Evolutionary conservation across 2,797 vertebrate genomes (phyloP), one percentile per base, ranked within the genome.

Genomic region (Hoplostethus atlanticus): DNA sequence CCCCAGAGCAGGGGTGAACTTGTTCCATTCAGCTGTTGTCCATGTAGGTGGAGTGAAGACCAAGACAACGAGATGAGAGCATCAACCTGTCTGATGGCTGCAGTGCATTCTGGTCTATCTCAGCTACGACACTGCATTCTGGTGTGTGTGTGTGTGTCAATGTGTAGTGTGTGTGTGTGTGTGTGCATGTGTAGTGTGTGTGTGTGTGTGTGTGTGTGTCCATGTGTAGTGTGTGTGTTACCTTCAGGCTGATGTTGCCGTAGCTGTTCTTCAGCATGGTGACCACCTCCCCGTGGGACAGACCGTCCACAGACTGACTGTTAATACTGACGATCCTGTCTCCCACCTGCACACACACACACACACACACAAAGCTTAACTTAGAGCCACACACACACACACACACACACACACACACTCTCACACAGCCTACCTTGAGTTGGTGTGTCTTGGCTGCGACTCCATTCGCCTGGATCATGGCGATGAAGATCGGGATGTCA

Each of bases 291-390:
- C 94, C 87, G 46, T 99, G 98, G 58, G 96, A 94, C 91, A 96
- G 90, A 71, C 94, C 95, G 64, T 99, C 96, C 91, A 98, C 90
- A 63, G 93, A 92, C 84, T 96, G 96, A 77, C 94, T 89, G 75
- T 99, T 98, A 80, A 99, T 97, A 89, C 96, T 97, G 90, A 99
- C 93, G 83, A 99, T 97, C 82, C 97, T 94, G 92, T 99, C 98
- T 51, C 97, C 98, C 75, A 99, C 97, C 98, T 99, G 77, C 11
- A 82, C 53, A 47, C 6, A 50, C 44, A 34, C 17, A 52, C 17
- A 52, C 52, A 73, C 34, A 58, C 9, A 62, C 9, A 31, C 52
- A 55, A 5, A 51, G 2, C 53, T 6, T 40, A 17, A 17, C 13
- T 61, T n/a, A 38, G 76, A 51, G 64, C 52, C 63, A 54, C 8